Base-by-base conservation (phyloP, 2,888 invertebrate species). In the Caprella mutica region DNA sequence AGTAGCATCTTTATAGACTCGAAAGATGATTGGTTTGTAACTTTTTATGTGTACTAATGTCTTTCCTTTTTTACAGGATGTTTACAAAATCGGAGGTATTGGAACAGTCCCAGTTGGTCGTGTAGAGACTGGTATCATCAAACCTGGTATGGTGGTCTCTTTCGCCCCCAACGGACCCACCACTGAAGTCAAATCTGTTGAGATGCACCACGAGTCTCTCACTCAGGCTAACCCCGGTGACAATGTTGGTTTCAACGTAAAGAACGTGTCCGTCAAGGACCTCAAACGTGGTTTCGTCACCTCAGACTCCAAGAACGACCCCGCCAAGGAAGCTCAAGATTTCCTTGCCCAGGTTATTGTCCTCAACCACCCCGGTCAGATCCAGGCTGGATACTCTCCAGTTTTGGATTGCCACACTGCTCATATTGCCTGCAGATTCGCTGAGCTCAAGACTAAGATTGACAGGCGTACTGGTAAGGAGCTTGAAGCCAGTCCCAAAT, bases 211-310 rank as follows among this genome's bases (percentile, higher is more conserved):
- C 83, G 97, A 97, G 79, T 88, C 96, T 69, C 82, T 98, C 69
- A 77, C 80, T 65, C 93, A 96, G 76, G 96, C 94, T 68, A 83
- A 89, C 43, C 97, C 98, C 71, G 97, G 97, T 69, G 98, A 98
- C 83, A 98, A 98, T 71, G 98, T 99, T 74, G 98, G 98, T 75
- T 99, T 98, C 85, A 99, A 99, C 83, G 92, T 99, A 44, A 99
- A 98, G 86, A 97, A 96, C 85, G 91, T 99, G 30, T 93, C 97
- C 29, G 96, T 99, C 65, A 98, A 99, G 80, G 98, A 99, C 76
- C 82, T 99, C 80, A 88, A 94, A 78, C 89, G 98, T 84, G 98
- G 98, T 67, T 96, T 88, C 72, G 98, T 98, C 65, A 89, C 90
- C 73, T 96, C 97, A 68, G 98, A 99, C 79, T 86, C 90, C 69